Conservation (phyloP, 2,113 vertebrate species). For the Phoenicopterus ruber region DNA sequence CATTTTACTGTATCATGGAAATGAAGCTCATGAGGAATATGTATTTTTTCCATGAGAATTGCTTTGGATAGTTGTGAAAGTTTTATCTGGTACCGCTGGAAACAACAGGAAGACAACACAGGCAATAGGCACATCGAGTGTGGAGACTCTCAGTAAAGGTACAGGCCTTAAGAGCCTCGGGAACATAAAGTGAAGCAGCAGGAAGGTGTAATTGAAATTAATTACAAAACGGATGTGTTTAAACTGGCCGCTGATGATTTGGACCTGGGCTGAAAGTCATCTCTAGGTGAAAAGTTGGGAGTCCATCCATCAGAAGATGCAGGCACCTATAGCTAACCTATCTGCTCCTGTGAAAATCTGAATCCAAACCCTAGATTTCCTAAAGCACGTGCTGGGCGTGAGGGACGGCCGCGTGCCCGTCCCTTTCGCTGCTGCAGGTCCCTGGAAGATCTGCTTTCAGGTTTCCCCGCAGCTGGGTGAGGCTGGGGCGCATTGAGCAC, state of each 20-base stretch:
- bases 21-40: not conserved
- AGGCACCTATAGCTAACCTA: not conserved
- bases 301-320: not conserved
- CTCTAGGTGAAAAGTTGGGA: not conserved
- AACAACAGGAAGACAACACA: not conserved
- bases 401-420: fast-evolving
- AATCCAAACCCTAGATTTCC: not conserved
- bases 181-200: not conserved
- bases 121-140: not conserved
- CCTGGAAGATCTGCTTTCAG: not conserved
- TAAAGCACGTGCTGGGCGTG: not conserved
- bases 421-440: not conserved
- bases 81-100: not conserved
- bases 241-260: not conserved
- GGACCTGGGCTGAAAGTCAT: not conserved
- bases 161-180: not conserved
- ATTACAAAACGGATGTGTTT: fast-evolving
- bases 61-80: not conserved
- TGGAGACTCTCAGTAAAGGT: not conserved
- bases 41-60: not conserved
- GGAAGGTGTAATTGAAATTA: not conserved
- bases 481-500: not conserved
- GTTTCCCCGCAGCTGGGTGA: not conserved
- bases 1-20: not conserved
- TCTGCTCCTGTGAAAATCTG: not conserved